A percentile compares a stretch with the other conserved stretches of the same genome.
phyloP scores from a whole-genome alignment of 2,888 invertebrate species.

The Folsomia manolachei region DNA sequence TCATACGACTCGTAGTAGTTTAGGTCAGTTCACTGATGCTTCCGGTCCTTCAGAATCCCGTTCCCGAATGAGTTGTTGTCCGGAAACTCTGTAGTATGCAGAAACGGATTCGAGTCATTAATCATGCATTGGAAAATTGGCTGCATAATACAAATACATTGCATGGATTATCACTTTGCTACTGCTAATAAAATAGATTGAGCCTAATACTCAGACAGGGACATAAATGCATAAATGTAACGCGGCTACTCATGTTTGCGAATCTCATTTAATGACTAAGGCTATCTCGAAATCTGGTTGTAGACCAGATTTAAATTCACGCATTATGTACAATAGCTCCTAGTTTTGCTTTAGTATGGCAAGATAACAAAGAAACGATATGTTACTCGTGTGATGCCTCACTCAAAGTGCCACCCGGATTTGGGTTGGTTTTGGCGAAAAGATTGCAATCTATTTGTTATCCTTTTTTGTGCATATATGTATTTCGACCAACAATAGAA shows the following conservation, averaged over 20 bases:
- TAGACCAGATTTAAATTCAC: neutral
- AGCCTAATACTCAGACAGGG: neutral
- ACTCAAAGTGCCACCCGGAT: neutral
- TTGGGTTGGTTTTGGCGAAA: neutral
- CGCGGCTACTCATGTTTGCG: too few species aligned
- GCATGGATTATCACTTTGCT: too few species aligned
- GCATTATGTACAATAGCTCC: too few species aligned
- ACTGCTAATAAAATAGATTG: neutral
- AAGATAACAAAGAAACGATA: too few species aligned
- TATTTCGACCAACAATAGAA: neutral
- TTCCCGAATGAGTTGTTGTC: neutral
- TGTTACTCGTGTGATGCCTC: too few species aligned
- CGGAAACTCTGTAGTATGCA: neutral
- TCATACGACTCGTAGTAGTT: too few species aligned
- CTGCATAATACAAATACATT: too few species aligned
- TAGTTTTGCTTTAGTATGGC: too few species aligned
- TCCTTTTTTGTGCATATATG: neutral
- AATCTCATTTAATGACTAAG: neutral
- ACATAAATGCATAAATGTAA: neutral
- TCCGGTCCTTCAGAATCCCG: too few species aligned
- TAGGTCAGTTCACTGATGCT: too few species aligned
- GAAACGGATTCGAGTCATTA: neutral
- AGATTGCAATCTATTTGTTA: neutral
- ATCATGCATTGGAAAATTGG: neutral
- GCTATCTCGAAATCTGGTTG: neutral